These are phyloP conservation scores for Connochaetes taurinus DNA, from an alignment of 2,113 vertebrate genomes.

Conservation along the genomic window DNA sequence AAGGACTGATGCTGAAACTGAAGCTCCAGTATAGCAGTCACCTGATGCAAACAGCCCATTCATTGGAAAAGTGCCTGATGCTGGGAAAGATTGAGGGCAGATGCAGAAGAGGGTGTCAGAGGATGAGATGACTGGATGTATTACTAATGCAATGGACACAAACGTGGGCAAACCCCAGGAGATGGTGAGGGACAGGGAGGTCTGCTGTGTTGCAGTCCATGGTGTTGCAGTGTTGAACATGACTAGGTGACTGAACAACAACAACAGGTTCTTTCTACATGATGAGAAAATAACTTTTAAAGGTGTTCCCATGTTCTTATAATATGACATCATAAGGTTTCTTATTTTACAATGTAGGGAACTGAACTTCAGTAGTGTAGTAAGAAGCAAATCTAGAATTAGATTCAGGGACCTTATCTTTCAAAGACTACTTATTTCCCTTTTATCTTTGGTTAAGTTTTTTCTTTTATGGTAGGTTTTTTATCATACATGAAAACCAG, in stretches of 20 bases:
- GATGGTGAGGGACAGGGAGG: neutral
- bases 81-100: neutral
- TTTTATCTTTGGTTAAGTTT: neutral
- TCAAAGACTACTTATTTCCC: neutral
- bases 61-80: neutral
- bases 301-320: neutral
- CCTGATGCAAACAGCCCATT: neutral
- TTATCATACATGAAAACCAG: neutral
- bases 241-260: neutral
- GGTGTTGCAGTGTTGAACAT: neutral
- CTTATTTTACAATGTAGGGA: neutral
- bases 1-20: neutral
- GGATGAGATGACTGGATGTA: neutral
- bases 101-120: neutral
- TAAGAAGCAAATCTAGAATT: neutral
- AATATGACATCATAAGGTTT: neutral
- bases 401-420: neutral
- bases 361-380: neutral
- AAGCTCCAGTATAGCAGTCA: neutral
- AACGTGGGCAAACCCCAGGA: neutral
- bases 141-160: neutral
- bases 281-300: neutral
- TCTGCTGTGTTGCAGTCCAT: neutral
- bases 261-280: neutral
- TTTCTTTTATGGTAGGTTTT: conserved; percentile 6